A percentile compares a stretch with the other conserved stretches of the same genome.
phyloP scores from a whole-genome alignment of 2,113 vertebrate species.

The human region DNA sequence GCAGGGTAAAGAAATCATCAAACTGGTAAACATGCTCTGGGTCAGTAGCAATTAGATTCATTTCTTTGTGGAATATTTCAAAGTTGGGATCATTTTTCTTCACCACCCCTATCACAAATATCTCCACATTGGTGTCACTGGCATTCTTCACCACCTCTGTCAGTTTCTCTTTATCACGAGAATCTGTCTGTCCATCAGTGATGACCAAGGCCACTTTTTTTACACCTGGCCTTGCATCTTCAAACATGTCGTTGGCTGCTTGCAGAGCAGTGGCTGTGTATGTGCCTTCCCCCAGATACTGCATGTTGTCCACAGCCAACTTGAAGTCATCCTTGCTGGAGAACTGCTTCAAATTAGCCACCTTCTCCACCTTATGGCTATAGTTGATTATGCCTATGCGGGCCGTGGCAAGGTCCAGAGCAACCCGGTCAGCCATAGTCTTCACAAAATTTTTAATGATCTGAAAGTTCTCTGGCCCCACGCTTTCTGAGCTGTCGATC shows the following conservation, averaged over 20 bases:
- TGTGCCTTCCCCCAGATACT: slow-evolving; percentile 90
- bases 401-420: slow-evolving; percentile 69
- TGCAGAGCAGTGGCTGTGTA: slow-evolving; percentile 89
- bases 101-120: slow-evolving; percentile 89
- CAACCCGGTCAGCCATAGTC: slow-evolving; percentile 84
- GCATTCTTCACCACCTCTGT: slow-evolving; percentile 78
- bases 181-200: slow-evolving; percentile 88
- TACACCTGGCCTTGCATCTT: slow-evolving; percentile 76
- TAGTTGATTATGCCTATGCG: slow-evolving; percentile 90
- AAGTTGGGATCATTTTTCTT: slow-evolving; percentile 85
- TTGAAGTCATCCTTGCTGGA: slow-evolving; percentile 82
- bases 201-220: slow-evolving; percentile 89
- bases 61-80: slow-evolving; percentile 84
- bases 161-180: slow-evolving; percentile 82
- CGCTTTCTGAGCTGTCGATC: slow-evolving; percentile 93
- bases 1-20: slow-evolving; percentile 88
- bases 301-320: slow-evolving; percentile 86
- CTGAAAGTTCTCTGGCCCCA: slow-evolving; percentile 90
- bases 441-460: slow-evolving; percentile 91
- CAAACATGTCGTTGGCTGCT: slow-evolving; percentile 83
- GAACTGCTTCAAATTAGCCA: slow-evolving; percentile 85
- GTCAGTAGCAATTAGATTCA: slow-evolving; percentile 89
- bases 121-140: slow-evolving; percentile 81
- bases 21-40: slow-evolving; percentile 89
- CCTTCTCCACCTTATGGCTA: slow-evolving; percentile 86